Evolutionary conservation across 1,140 invertebrate genomes (phyloP).

Genomic region (Physella acuta): DNA sequence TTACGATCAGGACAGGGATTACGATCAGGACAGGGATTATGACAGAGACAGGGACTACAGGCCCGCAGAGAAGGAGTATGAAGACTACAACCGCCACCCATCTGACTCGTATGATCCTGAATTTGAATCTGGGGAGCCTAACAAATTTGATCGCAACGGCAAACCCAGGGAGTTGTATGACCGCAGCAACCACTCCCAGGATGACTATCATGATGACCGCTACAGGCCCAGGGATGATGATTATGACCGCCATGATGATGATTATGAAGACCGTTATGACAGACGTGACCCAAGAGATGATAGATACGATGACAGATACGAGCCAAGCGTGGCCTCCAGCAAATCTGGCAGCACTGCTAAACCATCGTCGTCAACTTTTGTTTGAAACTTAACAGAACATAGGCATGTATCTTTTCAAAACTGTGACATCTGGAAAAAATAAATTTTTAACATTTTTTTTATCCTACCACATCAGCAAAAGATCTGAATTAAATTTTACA

Average conservation of each 20-base stretch:
- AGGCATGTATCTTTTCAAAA: too few species aligned
- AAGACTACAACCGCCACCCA: constrained; percentile 11
- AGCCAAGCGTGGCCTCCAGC: constrained; percentile 2
- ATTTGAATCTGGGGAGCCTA: not conserved
- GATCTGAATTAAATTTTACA: too few species aligned
- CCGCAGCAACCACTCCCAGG: constrained; percentile 22
- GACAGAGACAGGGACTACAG: constrained; percentile 10
- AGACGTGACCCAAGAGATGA: constrained; percentile 12
- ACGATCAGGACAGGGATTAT: constrained; percentile 8
- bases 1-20: too few species aligned
- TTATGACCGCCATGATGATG: constrained; percentile 27
- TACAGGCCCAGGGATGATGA: constrained; percentile 21
- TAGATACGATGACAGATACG: constrained; percentile 4
- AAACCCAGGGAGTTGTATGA: not conserved
- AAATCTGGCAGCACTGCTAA: not conserved
- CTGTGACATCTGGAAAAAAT: too few species aligned
- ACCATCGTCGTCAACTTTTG: constrained; percentile 8
- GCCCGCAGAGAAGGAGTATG: constrained; percentile 3
- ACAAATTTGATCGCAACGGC: not conserved
- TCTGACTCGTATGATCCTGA: constrained; percentile 8
- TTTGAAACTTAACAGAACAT: too few species aligned
- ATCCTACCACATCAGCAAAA: too few species aligned
- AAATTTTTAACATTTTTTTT: too few species aligned
- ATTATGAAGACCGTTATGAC: constrained; percentile 21
- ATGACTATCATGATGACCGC: constrained; percentile 27